phyloP scores from a whole-genome alignment of 1,140 invertebrate genomes.

The Nephila pilipes region DNA sequence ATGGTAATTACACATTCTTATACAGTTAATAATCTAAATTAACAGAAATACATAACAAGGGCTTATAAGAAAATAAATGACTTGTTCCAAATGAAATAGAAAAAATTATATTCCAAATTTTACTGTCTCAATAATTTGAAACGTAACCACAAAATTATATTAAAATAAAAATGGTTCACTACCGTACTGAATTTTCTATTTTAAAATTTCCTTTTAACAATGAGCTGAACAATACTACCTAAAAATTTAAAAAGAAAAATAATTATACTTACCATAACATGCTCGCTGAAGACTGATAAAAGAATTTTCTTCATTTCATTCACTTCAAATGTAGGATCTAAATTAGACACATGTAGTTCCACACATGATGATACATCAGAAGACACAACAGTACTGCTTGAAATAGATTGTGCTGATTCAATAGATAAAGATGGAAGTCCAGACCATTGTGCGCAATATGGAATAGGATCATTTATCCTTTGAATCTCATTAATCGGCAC shows the following conservation, averaged over 20 bases:
- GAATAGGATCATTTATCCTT: conserved; percentile 33
- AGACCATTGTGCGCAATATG: conserved; percentile 36
- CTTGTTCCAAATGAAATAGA: no score
- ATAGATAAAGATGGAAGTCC: neutral
- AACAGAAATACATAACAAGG: no score
- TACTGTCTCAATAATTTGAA: no score
- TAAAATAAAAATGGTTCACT: no score
- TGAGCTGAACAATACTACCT: no score
- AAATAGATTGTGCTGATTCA: conserved; percentile 32
- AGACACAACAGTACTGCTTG: neutral
- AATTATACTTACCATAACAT: conserved; percentile 84
- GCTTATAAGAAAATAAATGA: no score
- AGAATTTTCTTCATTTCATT: conserved; percentile 87
- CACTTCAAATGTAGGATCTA: conserved; percentile 88
- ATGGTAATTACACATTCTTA: no score
- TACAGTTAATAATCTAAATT: no score
- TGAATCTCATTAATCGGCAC: conserved; percentile 7
- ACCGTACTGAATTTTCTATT: no score
- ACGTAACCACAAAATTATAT: no score
- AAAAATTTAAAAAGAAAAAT: neutral
- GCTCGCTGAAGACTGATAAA: conserved; percentile 86
- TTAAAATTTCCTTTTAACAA: no score
- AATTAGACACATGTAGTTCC: conserved; percentile 88
- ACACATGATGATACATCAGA: conserved; percentile 80
- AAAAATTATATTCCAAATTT: no score